A percentile compares a stretch with the other conserved stretches of the same genome.
These are phyloP conservation scores for Muscicapa striata DNA, from an alignment of 2,797 vertebrate species.

Conservation along the genomic window DNA sequence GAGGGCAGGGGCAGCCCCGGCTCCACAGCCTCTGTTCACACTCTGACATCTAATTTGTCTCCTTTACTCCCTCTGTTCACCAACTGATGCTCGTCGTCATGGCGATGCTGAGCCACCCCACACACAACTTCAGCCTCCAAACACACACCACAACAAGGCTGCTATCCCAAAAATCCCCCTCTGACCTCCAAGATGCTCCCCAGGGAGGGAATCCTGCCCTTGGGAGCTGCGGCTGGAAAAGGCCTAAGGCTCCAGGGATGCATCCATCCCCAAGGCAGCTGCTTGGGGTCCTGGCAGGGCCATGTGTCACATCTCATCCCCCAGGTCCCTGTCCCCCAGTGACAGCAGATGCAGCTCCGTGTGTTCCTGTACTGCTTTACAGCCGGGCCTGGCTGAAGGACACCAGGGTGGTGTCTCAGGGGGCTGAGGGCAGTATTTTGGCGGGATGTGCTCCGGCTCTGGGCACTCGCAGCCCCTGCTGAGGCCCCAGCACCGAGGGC, in stretches of 20 bases:
- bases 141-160: constrained; percentile 29
- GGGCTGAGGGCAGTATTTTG: too few relatives aligned
- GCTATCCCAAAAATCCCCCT: neutral
- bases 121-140: constrained; percentile 59
- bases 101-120: constrained; percentile 66
- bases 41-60: constrained; percentile 72
- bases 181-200: neutral
- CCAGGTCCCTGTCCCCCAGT: rapidly evolving
- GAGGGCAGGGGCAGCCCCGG: neutral
- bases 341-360: rapidly evolving
- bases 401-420: too few relatives aligned
- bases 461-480: neutral
- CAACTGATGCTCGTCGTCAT: constrained; percentile 62
- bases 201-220: neutral
- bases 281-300: neutral
- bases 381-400: neutral
- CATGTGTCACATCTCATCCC: neutral
- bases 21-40: neutral
- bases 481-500: too few relatives aligned
- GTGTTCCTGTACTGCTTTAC: neutral
- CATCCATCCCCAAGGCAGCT: neutral
- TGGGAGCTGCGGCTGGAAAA: neutral
- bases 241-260: neutral
- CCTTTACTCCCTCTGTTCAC: constrained; percentile 72
- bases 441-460: neutral